phyloP scores from a whole-genome alignment of 1,140 invertebrate genomes.

The Nasonia longicornis region DNA sequence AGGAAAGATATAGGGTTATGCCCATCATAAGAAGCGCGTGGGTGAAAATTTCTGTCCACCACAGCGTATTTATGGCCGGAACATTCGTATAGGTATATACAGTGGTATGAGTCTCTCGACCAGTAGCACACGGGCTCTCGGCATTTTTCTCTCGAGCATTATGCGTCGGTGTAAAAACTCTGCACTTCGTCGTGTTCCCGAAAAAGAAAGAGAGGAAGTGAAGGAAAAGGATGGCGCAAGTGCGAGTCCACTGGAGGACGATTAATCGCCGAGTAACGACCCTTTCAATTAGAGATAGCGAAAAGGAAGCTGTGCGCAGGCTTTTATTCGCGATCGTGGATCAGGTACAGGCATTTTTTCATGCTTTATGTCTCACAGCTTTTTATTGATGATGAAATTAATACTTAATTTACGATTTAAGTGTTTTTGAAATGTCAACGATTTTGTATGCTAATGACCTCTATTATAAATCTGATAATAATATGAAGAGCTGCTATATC shows the following conservation, averaged over 20 bases:
- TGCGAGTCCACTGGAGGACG: not conserved
- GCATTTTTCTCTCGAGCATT: constrained; percentile 34
- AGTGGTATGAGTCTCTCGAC: not conserved
- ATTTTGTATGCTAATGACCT: too few relatives aligned
- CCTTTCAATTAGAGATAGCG: constrained; percentile 46
- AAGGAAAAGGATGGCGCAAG: not conserved
- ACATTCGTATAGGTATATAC: not conserved
- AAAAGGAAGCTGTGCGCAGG: not conserved
- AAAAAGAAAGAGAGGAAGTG: not conserved
- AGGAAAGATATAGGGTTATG: constrained; percentile 15
- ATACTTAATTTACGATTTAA: too few relatives aligned
- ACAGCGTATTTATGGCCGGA: not conserved
- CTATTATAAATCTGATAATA: too few relatives aligned
- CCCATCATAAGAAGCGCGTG: not conserved
- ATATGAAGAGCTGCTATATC: too few relatives aligned
- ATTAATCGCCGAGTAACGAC: constrained; percentile 47
- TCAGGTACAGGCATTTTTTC: not conserved
- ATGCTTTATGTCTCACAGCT: too few relatives aligned
- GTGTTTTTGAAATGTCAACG: too few relatives aligned
- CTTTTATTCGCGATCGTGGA: not conserved
- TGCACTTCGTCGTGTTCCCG: not conserved
- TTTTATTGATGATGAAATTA: too few relatives aligned
- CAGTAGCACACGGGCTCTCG: not conserved
- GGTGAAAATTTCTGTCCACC: constrained; percentile 17
- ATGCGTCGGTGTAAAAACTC: constrained; percentile 21